phyloP scores from a whole-genome alignment of 2,888 invertebrate genomes.

The Phyllotreta striolata region DNA sequence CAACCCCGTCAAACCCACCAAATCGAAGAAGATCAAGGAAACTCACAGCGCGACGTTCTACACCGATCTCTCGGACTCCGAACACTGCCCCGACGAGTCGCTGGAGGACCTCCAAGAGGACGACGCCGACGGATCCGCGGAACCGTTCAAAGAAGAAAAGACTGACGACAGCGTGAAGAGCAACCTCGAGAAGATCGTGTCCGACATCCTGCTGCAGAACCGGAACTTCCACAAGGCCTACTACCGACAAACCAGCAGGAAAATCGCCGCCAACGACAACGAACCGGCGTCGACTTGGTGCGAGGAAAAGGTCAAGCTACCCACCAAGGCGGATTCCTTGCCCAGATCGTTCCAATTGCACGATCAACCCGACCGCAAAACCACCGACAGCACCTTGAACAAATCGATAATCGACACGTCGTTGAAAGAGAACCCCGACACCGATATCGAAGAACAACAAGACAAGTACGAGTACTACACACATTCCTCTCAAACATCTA shows the following conservation, averaged over 20 bases:
- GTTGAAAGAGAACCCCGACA: conserved; percentile 48
- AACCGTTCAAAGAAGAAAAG: conserved; percentile 58
- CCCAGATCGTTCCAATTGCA: conserved; percentile 79
- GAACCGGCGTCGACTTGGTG: conserved; percentile 69
- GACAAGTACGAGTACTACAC: conserved; percentile 52
- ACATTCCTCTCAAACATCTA: not conserved
- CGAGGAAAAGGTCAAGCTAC: conserved; percentile 68
- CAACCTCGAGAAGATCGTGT: conserved; percentile 79
- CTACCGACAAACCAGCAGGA: conserved; percentile 57
- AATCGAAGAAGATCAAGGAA: conserved; percentile 72
- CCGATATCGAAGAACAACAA: conserved; percentile 51
- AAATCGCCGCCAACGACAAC: conserved; percentile 59
- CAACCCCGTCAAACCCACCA: conserved; percentile 73
- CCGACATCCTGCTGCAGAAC: conserved; percentile 83
- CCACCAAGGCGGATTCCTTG: conserved; percentile 78
- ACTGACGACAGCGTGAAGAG: conserved; percentile 64
- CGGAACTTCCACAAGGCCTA: conserved; percentile 79
- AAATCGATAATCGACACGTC: conserved; percentile 47
- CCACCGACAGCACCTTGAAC: conserved; percentile 59
- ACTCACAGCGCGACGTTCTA: conserved; percentile 71
- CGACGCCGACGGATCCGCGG: conserved; percentile 34
- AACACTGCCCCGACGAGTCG: conserved; percentile 65
- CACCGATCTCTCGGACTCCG: conserved; percentile 71
- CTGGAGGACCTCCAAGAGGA: conserved; percentile 65
- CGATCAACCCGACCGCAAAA: conserved; percentile 63